These are phyloP conservation scores for Epistrophe grossulariae DNA, from an alignment of 2,888 invertebrate species.

Conservation along the genomic window DNA sequence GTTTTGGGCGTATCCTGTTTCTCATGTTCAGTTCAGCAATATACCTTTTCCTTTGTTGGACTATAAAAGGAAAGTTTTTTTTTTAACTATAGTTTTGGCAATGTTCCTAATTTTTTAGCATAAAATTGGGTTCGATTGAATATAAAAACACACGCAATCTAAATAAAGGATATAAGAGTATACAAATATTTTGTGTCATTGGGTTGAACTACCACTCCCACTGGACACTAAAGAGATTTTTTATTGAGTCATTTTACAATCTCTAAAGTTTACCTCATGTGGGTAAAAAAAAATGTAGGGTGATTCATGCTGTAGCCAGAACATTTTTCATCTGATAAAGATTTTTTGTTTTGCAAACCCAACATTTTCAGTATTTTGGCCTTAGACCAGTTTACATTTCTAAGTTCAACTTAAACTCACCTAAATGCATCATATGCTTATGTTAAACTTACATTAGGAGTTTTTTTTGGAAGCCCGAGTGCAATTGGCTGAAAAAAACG, in stretches of 20 bases:
- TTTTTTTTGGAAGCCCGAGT: too few relatives aligned
- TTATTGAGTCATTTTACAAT: conserved; percentile 43
- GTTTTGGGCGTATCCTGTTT: conserved; percentile 44
- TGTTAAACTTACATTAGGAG: too few relatives aligned
- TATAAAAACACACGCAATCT: conserved; percentile 53
- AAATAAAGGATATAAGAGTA: conserved; percentile 17
- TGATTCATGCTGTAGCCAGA: conserved; percentile 1
- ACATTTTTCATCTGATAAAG: background rate
- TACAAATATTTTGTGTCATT: conserved; percentile 41
- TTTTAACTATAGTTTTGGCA: conserved; percentile 60
- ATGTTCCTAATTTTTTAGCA: conserved; percentile 58
- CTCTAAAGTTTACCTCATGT: conserved; percentile 27
- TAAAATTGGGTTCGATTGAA: conserved; percentile 61
- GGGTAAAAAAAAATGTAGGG: background rate
- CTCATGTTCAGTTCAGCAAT: background rate
- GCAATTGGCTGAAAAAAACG: too few relatives aligned
- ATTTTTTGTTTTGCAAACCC: background rate
- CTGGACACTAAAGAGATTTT: conserved; percentile 21
- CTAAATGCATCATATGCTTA: too few relatives aligned
- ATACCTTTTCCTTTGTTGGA: conserved; percentile 30
- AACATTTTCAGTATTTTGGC: too few relatives aligned
- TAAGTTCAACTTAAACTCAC: too few relatives aligned
- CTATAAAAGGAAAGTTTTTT: conserved; percentile 19
- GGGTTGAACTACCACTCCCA: conserved; percentile 19
- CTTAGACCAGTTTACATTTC: background rate